Conservation (phyloP, 1,140 invertebrate genomes). For the Bombus huntii region DNA sequence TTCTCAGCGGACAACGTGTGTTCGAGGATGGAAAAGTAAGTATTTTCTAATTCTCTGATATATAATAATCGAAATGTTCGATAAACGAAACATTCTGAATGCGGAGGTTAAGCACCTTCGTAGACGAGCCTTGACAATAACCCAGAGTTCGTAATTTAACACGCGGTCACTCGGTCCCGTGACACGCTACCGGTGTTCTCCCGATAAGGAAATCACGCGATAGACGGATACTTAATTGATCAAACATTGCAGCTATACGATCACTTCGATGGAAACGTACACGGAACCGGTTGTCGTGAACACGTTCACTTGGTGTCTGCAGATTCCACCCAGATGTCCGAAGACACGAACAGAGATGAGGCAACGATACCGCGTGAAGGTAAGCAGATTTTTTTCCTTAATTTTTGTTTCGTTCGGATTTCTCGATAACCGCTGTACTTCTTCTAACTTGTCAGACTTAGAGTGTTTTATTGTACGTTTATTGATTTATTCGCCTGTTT, state of each 20-base stretch:
- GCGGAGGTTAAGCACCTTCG: neutral
- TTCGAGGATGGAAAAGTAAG: conserved; percentile 80
- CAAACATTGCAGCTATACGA: conserved; percentile 83
- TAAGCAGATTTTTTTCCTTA: conserved; percentile 43
- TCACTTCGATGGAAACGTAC: conserved; percentile 84
- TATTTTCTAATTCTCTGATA: neutral
- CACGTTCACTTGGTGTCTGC: conserved; percentile 87
- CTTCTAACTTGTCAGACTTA: neutral
- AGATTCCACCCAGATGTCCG: conserved; percentile 87
- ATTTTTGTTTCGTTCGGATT: too few species aligned
- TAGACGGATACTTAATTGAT: conserved; percentile 48
- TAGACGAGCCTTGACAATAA: conserved; percentile 53
- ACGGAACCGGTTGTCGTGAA: conserved; percentile 85
- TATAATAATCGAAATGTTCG: neutral
- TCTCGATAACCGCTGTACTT: too few species aligned
- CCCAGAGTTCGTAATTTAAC: conserved; percentile 31
- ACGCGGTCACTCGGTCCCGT: conserved; percentile 16
- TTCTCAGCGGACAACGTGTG: conserved; percentile 79
- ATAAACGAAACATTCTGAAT: too few species aligned
- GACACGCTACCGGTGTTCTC: conserved; percentile 5
- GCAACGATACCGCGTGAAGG: conserved; percentile 77
- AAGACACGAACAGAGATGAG: conserved; percentile 85
- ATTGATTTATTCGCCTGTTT: neutral
- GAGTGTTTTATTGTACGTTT: neutral
- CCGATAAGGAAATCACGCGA: conserved; percentile 52